Conservation (phyloP, 2,113 vertebrate genomes). For the Lasiurus borealis region DNA sequence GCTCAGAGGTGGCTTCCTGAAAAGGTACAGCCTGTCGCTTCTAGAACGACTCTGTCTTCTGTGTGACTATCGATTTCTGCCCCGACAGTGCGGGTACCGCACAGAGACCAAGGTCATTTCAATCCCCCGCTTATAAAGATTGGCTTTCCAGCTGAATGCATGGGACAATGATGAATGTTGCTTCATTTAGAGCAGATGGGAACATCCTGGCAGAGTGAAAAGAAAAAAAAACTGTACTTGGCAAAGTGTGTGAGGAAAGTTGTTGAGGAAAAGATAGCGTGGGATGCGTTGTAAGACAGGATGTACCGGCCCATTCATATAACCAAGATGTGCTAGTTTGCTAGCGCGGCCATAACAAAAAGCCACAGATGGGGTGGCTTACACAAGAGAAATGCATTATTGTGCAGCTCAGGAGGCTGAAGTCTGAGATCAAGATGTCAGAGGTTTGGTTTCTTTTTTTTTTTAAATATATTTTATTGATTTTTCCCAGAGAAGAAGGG, state of each 20-base stretch:
- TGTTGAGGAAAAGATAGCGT: constrained; percentile 59
- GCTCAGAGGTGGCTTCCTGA: background rate
- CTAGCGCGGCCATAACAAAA: constrained; percentile 19
- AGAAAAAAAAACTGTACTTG: constrained; percentile 62
- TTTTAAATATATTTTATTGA: too few species aligned
- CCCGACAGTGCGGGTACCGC: background rate
- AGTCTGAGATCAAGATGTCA: constrained; percentile 2
- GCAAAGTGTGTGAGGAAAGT: constrained; percentile 55
- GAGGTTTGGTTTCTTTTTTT: background rate
- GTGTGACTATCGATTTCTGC: constrained; percentile 13
- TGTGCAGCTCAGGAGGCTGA: constrained; percentile 3
- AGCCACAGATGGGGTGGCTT: background rate
- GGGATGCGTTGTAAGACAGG: constrained; percentile 25
- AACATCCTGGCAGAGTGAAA: constrained; percentile 70
- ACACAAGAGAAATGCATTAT: constrained; percentile 34
- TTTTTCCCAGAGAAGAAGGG: too few species aligned
- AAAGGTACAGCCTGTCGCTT: constrained; percentile 19
- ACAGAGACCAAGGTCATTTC: constrained; percentile 62
- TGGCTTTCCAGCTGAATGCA: constrained; percentile 55
- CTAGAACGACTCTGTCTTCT: constrained; percentile 41
- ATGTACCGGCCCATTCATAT: constrained; percentile 32
- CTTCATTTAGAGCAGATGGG: constrained; percentile 73
- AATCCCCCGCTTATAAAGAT: constrained; percentile 50
- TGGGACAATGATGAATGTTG: constrained; percentile 64
- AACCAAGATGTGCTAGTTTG: constrained; percentile 42